Base-by-base conservation (phyloP, 2,797 vertebrate species). In the Gephyroberyx darwinii region DNA sequence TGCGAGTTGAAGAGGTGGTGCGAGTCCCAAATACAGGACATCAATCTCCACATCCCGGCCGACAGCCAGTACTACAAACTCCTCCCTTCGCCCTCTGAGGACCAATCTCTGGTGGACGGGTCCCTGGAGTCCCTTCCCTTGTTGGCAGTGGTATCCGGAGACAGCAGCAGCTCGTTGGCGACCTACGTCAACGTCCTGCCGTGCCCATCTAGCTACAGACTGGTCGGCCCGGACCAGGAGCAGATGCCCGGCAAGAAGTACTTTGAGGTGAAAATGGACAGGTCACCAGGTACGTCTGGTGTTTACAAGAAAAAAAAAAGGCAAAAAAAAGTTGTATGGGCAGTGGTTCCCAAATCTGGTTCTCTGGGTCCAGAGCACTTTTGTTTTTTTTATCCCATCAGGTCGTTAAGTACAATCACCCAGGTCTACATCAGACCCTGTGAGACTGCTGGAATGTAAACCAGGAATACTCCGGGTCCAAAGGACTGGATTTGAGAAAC, bases 1-100 rank as follows among this genome's bases (percentile, higher is more conserved):
- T 89, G 92, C 13, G 94, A 96, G 48, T 86, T 96, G 83, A 96
- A 95, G 90, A 93, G 88, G 45, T 96, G 95, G 96, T 96, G 94
- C 85, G 60, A 94, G 88, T 81, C 95, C 75, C 95, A 95, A 91
- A 92, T 96, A 78, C 94, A 95, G 87, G 94, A 93, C 78, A 82
- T 93, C 55, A 93, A 96, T 58, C 62, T 93, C 74, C 94, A 90
- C 63, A 80, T 94, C 60, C 91, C 94, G 52, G 91, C 93, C 68
- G 92, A 94, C 63, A 89, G 89, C 48, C 91, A 90, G 60, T 80
- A 87, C 55, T 85, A 83, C 73, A 90, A 81, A 58, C 84, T 89
- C 47, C 74, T 90, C 39, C 82, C 76, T 16, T 88, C 91, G 0
- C 77, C 86, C 0, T 95, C 95, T 14, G 92, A 90, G 51, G 94